Conservation (phyloP, 2,888 invertebrate genomes). For the Agonopterix subpropinquella region DNA sequence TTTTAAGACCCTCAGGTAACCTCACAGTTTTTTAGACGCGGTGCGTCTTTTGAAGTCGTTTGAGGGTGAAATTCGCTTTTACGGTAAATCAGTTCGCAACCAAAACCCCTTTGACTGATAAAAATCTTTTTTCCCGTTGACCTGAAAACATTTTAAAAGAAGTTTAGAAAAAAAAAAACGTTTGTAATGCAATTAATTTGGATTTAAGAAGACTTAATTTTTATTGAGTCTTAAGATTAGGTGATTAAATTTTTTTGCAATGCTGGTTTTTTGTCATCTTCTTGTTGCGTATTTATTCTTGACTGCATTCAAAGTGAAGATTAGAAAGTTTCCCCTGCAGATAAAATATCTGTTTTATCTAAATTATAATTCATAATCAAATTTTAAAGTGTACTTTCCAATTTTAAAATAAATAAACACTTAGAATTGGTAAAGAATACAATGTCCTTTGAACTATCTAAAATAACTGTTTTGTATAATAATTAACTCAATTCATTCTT, state of each 20-base stretch:
- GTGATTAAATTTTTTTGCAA: too few species aligned
- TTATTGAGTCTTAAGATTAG: too few species aligned
- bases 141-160: constrained; percentile 36
- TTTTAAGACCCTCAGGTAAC: constrained; percentile 39
- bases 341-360: background rate
- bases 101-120: constrained; percentile 49
- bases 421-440: too few species aligned
- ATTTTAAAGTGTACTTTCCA: background rate
- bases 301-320: too few species aligned
- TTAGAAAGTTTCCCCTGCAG: too few species aligned
- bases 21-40: constrained; percentile 37
- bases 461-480: too few species aligned
- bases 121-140: constrained; percentile 40
- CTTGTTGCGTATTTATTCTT: too few species aligned
- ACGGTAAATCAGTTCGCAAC: constrained; percentile 49
- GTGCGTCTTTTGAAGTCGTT: constrained; percentile 32
- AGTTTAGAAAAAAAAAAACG: constrained; percentile 18
- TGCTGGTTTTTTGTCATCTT: too few species aligned
- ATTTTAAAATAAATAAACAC: background rate
- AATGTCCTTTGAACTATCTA: too few species aligned
- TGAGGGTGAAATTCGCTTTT: constrained; percentile 56
- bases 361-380: background rate
- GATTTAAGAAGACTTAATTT: background rate
- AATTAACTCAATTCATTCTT: too few species aligned
- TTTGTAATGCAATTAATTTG: constrained; percentile 21